These are phyloP conservation scores for Colius striatus DNA, from an alignment of 2,113 vertebrate species.

Conservation along the genomic window DNA sequence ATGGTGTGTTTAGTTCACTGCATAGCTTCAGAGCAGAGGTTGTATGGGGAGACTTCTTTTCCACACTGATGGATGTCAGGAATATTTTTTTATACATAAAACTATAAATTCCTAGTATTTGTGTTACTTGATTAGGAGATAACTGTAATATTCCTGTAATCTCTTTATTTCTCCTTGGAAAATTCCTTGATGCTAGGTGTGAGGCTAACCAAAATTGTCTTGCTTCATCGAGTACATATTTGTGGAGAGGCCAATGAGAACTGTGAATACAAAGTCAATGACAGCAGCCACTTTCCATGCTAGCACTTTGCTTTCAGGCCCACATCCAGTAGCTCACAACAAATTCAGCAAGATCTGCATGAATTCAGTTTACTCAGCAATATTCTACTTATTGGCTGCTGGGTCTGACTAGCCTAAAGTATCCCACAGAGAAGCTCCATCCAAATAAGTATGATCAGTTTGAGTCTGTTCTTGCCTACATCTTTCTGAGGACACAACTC, in stretches of 20 bases:
- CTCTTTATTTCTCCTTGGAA: background rate
- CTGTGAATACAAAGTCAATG: background rate
- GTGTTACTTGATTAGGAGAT: background rate
- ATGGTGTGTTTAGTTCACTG: background rate
- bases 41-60: background rate
- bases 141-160: background rate
- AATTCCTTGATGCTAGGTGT: background rate
- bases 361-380: background rate
- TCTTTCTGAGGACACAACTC: background rate
- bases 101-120: background rate
- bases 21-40: background rate
- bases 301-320: background rate
- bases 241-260: background rate
- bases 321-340: background rate
- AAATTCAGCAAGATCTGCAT: background rate
- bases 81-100: background rate
- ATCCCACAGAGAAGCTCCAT: background rate
- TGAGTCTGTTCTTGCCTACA: background rate
- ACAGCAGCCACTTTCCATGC: background rate
- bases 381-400: background rate
- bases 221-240: background rate
- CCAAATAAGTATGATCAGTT: rapidly evolving
- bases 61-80: background rate
- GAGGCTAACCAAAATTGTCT: background rate
- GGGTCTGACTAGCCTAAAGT: background rate